A percentile compares a stretch with the other conserved stretches of the same genome.
Conservation (phyloP, 1,140 invertebrate genomes). For the Drosophila persimilis region DNA sequence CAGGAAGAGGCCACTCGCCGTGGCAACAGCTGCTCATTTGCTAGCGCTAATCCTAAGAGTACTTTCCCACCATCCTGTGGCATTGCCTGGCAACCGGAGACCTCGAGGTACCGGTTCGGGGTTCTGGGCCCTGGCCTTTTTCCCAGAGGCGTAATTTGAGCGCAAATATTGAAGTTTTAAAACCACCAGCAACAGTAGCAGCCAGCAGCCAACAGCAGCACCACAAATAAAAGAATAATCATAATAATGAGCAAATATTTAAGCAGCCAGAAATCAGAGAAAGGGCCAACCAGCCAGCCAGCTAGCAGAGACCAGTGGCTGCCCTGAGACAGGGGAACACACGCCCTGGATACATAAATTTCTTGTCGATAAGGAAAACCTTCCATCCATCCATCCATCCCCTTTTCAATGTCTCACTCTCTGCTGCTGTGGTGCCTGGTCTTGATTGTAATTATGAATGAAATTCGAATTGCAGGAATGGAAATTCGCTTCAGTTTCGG, state of each 20-base stretch:
- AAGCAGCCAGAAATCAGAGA: slow-evolving; percentile 31
- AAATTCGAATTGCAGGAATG: slow-evolving; percentile 72
- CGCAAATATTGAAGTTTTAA: slow-evolving; percentile 70
- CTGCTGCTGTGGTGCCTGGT: slow-evolving; percentile 3
- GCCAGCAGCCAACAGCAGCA: neutral
- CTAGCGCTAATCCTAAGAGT: slow-evolving; percentile 27
- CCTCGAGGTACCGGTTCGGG: neutral
- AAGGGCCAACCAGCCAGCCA: too few relatives aligned
- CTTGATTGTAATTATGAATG: slow-evolving; percentile 73
- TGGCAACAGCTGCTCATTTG: slow-evolving; percentile 45
- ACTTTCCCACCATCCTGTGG: neutral
- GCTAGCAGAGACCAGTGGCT: neutral
- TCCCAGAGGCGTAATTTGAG: slow-evolving; percentile 65
- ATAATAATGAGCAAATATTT: slow-evolving; percentile 78
- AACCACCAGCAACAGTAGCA: slow-evolving; percentile 41
- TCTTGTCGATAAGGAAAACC: slow-evolving; percentile 10
- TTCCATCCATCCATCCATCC: slow-evolving; percentile 11
- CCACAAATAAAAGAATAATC: slow-evolving; percentile 68
- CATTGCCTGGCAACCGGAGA: slow-evolving; percentile 31
- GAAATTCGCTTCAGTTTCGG: slow-evolving; percentile 44
- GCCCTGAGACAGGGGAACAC: slow-evolving; percentile 1
- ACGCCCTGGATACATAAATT: slow-evolving; percentile 24
- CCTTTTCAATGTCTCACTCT: neutral
- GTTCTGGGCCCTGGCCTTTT: slow-evolving; percentile 1
- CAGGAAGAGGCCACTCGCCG: neutral